Conservation (phyloP, 2,797 vertebrate genomes). For the Allobates femoralis region DNA sequence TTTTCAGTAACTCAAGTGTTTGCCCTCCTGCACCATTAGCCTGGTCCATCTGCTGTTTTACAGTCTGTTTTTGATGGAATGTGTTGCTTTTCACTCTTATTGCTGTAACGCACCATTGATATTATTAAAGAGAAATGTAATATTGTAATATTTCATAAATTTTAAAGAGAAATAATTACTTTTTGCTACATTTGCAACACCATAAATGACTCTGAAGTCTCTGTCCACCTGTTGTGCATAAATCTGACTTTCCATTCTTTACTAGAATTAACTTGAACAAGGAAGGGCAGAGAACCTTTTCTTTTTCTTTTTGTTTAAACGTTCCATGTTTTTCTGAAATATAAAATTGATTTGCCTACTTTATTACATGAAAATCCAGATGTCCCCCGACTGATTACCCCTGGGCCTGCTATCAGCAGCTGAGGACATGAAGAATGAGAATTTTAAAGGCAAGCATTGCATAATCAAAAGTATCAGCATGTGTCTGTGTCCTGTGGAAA, state of each 20-base stretch:
- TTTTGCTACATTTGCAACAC: not conserved
- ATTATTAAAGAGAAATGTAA: not conserved
- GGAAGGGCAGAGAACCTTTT: conserved; percentile 24
- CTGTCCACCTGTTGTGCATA: not conserved
- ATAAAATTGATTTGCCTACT: conserved; percentile 60
- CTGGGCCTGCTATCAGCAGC: conserved; percentile 53
- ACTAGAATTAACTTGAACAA: conserved; percentile 33
- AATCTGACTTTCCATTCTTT: conserved; percentile 2
- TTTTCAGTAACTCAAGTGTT: not conserved
- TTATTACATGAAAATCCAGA: conserved; percentile 61
- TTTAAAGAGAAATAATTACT: too few relatives aligned
- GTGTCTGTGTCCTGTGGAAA: conserved; percentile 50
- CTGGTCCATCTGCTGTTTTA: too few relatives aligned
- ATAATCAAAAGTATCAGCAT: conserved; percentile 50
- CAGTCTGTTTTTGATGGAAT: not conserved
- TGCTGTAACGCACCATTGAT: not conserved
- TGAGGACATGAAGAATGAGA: conserved; percentile 60
- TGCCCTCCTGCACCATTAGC: not conserved
- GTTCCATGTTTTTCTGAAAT: conserved; percentile 51
- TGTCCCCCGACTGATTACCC: conserved; percentile 61
- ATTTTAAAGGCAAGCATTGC: conserved; percentile 49
- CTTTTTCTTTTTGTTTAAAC: not conserved
- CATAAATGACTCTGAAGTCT: not conserved
- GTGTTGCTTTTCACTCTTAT: not conserved
- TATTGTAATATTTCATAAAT: not conserved